These are phyloP conservation scores for Nasonovia ribisnigri DNA, from an alignment of 2,888 invertebrate genomes.

Conservation along the genomic window DNA sequence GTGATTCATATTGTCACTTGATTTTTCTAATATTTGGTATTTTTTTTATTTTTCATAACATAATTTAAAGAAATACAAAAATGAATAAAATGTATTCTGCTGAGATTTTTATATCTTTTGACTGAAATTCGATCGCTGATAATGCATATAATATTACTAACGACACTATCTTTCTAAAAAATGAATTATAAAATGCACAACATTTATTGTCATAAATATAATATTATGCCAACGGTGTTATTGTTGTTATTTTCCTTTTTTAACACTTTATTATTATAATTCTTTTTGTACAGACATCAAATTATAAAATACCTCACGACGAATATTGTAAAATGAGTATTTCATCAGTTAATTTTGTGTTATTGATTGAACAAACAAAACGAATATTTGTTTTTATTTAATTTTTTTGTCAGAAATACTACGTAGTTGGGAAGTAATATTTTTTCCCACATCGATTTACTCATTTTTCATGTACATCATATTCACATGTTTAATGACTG, in stretches of 20 bases:
- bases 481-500: slow-evolving; percentile 8
- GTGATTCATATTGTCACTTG: background rate
- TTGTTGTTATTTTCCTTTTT: background rate
- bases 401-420: background rate
- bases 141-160: background rate
- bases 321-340: background rate
- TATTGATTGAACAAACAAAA: background rate
- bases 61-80: background rate
- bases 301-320: background rate
- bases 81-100: background rate
- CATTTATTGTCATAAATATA: background rate
- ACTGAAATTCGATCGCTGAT: background rate
- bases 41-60: background rate
- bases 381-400: background rate
- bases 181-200: background rate
- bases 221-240: background rate
- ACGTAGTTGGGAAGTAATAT: background rate
- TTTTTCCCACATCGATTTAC: slow-evolving; percentile 6
- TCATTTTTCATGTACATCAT: background rate
- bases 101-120: background rate
- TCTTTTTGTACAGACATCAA: background rate
- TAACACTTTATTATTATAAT: background rate
- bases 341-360: background rate
- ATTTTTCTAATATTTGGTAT: background rate
- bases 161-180: background rate